Base-by-base conservation (phyloP, 2,888 invertebrate species). In the Microctonus hyperodae region DNA sequence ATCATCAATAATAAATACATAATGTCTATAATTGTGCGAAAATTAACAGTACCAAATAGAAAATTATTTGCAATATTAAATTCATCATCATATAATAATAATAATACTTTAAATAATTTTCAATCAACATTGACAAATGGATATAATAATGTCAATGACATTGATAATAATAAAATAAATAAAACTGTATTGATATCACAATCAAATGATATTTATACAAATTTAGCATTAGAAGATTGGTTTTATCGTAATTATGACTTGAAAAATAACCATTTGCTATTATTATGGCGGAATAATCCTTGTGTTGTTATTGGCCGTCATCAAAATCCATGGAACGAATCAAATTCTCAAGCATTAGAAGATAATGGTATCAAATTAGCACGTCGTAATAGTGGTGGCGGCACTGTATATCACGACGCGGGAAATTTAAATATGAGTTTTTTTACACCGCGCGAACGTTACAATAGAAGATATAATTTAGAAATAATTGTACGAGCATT, bases 191-290 rank as follows among this genome's bases (percentile, higher is more conserved):
- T 94, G 78, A 93, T 97, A 82, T 98, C 98, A 0, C 94, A 94
- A 83, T 96, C 95, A 0, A 90, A 90, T 70, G 93, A 97, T 82
- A 92, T 99, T 73, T 96, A 90, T 81, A 92, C 93, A 10, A 99
- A 99, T 85, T 86, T 98, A 78, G 98, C 98, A 3, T 85, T 98
- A 66, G 98, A 99, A 85, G 96, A 98, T 83, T 98, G 97, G 97
- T 87, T 98, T 77, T 97, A 96, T 85, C 90, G 89, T 64, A 93
- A 97, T 80, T 91, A 90, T 83, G 91, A 96, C 82, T 94, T 97
- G 75, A 87, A 88, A 5, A 89, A 92, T 69, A 92, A 93, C 80
- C 93, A 95, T 83, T 88, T 97, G 2, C 86, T 98, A 81, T 88
- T 98, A 84, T 86, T 98, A 65, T 98, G 97, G 96, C 89, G 92